Base-by-base conservation (phyloP, 2,888 invertebrate species). In the Drosophila lutescens region DNA sequence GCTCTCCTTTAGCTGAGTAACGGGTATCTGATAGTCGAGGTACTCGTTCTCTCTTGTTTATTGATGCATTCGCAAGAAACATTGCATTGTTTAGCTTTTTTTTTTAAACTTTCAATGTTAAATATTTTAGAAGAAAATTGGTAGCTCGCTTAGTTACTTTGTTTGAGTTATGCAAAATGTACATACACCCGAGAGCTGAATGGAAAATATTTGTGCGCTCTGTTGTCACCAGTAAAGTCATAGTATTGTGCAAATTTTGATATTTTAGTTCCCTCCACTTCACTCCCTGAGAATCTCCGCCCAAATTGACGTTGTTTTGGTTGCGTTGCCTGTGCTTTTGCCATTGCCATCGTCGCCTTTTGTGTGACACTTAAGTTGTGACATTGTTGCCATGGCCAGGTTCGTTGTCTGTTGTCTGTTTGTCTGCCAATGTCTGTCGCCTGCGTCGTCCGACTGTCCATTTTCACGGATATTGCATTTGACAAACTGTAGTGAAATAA, bases 321-420 rank as follows among this genome's bases (percentile, higher is more conserved):
- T 50, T 65, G 65, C 55, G 51, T 47, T 63, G 65, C 55, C 61
- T 68, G 26, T 65, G 73, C 40, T 77, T 77, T 79, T 74, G 78
- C 62, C 76, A 80, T 36, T 34, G 66, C 54, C 50, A 59, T 79
- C 78, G 67, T 62, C 70, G 79, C 62, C 62, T 81, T 80, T 81
- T 79, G 81, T 70, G 66, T 84, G 79, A 80, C 85, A 81, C 76
- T 85, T 79, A 70, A 74, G 72, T 79, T 78, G 78, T 81, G 85
- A 77, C 85, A 82, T 83, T 83, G 74, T 77, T 76, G 63, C 55
- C 79, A 83, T 78, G 83, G 86, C 65, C 74, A 78, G 43, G 49
- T 49, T 49, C 30, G 36, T 56, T 67, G 54, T 67, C 59, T 36
- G 53, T 67, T 36, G 53, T 68, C 32, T 57, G 56, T 47, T 30